Evolutionary conservation across 2,888 invertebrate genomes (phyloP).

Genomic region (Andrena bicolor): DNA sequence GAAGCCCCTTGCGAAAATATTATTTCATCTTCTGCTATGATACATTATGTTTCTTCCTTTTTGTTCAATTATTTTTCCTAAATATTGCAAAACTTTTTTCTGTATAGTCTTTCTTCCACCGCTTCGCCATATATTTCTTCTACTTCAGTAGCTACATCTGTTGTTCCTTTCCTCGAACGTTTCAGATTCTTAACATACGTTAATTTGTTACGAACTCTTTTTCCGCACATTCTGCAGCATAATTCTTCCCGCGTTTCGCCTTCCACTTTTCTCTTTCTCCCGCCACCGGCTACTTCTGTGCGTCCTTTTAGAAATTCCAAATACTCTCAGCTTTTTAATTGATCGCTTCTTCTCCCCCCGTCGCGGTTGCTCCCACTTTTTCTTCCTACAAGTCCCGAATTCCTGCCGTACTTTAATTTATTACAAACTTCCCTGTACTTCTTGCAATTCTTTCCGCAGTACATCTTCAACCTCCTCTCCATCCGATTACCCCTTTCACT

Average conservation of each 20-base stretch:
- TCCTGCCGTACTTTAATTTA: conserved; percentile 58
- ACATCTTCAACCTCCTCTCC: conserved; percentile 22
- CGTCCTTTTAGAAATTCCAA: conserved; percentile 80
- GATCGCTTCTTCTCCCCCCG: conserved; percentile 12
- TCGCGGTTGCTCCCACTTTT: conserved; percentile 17
- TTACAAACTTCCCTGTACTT: conserved; percentile 73
- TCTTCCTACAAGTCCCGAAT: conserved; percentile 14
- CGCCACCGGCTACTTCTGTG: conserved; percentile 80
- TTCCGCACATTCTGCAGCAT: conserved; percentile 68
- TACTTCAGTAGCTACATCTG: conserved; percentile 52
- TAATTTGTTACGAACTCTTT: conserved; percentile 70
- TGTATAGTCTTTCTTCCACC: conserved; percentile 16
- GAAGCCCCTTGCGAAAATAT: no score
- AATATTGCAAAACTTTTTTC: neutral
- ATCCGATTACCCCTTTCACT: neutral
- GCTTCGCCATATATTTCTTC: conserved; percentile 30
- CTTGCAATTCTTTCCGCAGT: conserved; percentile 15
- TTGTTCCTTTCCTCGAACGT: conserved; percentile 9
- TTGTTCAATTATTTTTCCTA: neutral
- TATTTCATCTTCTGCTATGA: no score
- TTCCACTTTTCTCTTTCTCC: conserved; percentile 83
- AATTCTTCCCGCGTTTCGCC: conserved; percentile 79
- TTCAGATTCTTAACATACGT: conserved; percentile 73
- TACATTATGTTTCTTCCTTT: neutral
- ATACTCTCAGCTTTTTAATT: conserved; percentile 44